phyloP scores from a whole-genome alignment of 1,140 invertebrate species.

The Drosophila prosaltans region DNA sequence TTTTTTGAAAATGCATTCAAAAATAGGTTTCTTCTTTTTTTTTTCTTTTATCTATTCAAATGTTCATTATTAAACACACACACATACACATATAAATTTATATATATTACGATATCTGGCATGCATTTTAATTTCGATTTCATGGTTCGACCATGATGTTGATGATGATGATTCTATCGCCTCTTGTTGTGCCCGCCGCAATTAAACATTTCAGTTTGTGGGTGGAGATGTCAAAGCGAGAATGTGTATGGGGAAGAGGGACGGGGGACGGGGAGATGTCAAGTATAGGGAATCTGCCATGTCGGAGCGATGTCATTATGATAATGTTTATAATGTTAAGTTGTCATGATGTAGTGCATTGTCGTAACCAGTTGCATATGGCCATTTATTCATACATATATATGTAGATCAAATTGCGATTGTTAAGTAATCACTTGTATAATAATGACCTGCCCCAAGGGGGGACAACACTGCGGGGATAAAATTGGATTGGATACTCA shows the following conservation, averaged over 20 bases:
- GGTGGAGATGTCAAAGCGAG: neutral
- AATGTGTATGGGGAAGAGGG: neutral
- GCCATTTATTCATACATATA: neutral
- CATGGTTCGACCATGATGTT: slow-evolving; percentile 5
- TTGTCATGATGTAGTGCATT: slow-evolving; percentile 30
- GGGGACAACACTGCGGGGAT: neutral
- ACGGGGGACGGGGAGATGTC: slow-evolving; percentile 15
- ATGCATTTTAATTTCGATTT: slow-evolving; percentile 9
- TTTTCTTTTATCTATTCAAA: neutral
- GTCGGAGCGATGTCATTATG: slow-evolving; percentile 47
- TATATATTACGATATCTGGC: slow-evolving; percentile 3
- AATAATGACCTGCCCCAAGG: slow-evolving; percentile 1
- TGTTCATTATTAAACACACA: neutral
- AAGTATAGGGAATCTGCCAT: slow-evolving; percentile 12
- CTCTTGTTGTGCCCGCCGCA: slow-evolving; percentile 26
- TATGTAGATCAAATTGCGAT: slow-evolving; percentile 27
- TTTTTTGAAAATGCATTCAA: slow-evolving; percentile 4
- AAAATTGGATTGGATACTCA: neutral
- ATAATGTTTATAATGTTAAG: slow-evolving; percentile 35
- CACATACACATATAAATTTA: neutral
- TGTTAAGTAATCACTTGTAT: slow-evolving; percentile 12
- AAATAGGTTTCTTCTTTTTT: neutral
- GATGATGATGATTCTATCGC: slow-evolving; percentile 19
- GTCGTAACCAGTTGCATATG: slow-evolving; percentile 1
- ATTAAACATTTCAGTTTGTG: slow-evolving; percentile 31